These are phyloP conservation scores for Microctenopoma lineatum DNA, from an alignment of 2,797 vertebrate species.

Conservation along the genomic window DNA sequence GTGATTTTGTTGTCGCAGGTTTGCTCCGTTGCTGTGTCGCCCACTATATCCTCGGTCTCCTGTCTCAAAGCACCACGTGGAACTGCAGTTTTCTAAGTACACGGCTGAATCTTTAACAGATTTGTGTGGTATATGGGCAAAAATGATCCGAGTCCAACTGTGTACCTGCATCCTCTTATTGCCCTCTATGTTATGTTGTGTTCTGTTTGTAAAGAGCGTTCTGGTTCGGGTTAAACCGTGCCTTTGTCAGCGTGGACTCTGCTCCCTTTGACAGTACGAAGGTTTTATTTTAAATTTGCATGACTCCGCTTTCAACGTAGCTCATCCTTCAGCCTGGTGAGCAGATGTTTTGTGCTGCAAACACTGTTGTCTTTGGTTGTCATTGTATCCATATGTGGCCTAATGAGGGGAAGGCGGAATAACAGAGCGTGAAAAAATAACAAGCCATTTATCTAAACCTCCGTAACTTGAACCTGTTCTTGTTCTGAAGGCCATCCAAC, in stretches of 20 bases:
- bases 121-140: not conserved
- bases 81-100: conserved; percentile 8
- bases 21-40: conserved; percentile 12
- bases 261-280: conserved; percentile 22
- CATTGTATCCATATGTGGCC: conserved; percentile 25
- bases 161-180: not conserved
- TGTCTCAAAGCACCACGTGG: conserved; percentile 15
- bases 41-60: conserved; percentile 28
- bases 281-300: conserved; percentile 19
- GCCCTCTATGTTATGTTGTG: not conserved
- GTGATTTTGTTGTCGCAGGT: conserved; percentile 38
- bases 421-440: not conserved
- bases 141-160: not conserved
- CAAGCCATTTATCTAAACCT: conserved; percentile 25
- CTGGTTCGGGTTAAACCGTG: conserved; percentile 2
- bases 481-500: not conserved
- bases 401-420: conserved; percentile 36
- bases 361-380: conserved; percentile 15
- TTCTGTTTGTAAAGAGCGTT: not conserved
- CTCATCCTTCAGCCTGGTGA: conserved; percentile 23
- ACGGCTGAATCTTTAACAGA: not conserved
- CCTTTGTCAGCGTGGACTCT: conserved; percentile 9
- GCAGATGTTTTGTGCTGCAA: conserved; percentile 11
- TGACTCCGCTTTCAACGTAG: conserved; percentile 29
- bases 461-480: not conserved